These are phyloP conservation scores for Junonia oenone DNA, from an alignment of 2,888 invertebrate genomes.

Conservation along the genomic window DNA sequence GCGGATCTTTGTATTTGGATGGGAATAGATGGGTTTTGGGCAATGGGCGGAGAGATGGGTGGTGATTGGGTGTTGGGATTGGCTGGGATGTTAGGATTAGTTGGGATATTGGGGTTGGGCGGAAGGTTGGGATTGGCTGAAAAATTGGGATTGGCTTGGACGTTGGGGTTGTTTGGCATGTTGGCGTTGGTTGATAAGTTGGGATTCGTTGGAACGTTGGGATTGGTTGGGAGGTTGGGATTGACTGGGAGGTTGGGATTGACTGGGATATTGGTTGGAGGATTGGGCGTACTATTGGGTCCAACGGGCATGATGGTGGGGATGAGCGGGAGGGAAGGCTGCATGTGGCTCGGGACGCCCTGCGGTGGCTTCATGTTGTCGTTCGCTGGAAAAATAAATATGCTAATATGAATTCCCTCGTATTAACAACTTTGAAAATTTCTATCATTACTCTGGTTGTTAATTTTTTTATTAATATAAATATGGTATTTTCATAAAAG, in stretches of 20 bases:
- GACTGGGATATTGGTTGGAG: constrained; percentile 31
- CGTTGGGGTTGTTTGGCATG: too few species aligned
- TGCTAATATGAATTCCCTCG: too few species aligned
- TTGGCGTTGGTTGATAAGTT: constrained; percentile 1
- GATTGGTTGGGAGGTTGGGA: not conserved
- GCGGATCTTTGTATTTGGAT: constrained; percentile 29
- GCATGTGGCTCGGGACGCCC: constrained; percentile 46
- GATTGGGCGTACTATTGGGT: constrained; percentile 42
- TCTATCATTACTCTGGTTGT: too few species aligned
- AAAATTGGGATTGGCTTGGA: too few species aligned
- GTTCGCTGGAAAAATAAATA: constrained; percentile 44
- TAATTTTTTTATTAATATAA: too few species aligned
- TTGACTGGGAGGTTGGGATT: constrained; percentile 7
- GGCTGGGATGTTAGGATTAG: not conserved
- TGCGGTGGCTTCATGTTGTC: constrained; percentile 49
- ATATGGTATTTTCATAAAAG: too few species aligned
- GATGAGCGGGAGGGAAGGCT: constrained; percentile 45
- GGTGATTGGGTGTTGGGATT: constrained; percentile 6
- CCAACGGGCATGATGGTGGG: constrained; percentile 55
- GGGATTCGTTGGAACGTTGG: not conserved
- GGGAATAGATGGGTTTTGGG: not conserved
- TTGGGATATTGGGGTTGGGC: constrained; percentile 14
- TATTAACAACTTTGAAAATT: too few species aligned
- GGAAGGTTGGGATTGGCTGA: constrained; percentile 29
- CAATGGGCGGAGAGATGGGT: not conserved